A percentile compares a stretch with the other conserved stretches of the same genome.
Conservation (phyloP, 2,113 vertebrate species). For the Camelus dromedarius region DNA sequence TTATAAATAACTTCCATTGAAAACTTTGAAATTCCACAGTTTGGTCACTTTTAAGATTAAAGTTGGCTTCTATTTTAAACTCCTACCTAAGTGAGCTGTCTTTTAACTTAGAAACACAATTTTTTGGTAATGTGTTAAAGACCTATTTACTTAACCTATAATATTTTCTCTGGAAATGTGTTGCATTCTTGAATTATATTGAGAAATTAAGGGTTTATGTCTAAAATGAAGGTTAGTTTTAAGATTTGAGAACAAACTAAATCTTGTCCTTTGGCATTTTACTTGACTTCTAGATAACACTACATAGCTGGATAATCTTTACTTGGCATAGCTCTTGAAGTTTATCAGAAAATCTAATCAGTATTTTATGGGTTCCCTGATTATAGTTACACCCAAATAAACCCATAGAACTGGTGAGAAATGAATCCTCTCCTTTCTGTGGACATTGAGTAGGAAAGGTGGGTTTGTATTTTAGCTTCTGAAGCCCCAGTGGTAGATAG, state of each 20-base stretch:
- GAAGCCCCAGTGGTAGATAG: not conserved
- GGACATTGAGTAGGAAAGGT: not conserved
- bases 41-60: slow-evolving; percentile 27
- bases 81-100: not conserved
- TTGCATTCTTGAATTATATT: slow-evolving; percentile 40
- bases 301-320: not conserved
- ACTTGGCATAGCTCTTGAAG: not conserved
- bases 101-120: slow-evolving; percentile 42
- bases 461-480: not conserved
- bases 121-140: not conserved
- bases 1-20: slow-evolving; percentile 19
- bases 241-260: slow-evolving; percentile 4
- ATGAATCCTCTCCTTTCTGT: not conserved
- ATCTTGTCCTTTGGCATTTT: slow-evolving; percentile 4
- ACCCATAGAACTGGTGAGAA: not conserved
- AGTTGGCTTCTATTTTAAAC: not conserved
- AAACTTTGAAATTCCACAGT: not conserved
- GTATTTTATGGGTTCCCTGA: not conserved
- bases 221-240: slow-evolving; percentile 33
- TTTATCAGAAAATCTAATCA: not conserved
- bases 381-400: not conserved
- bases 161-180: not conserved
- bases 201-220: not conserved
- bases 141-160: not conserved
- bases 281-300: slow-evolving; percentile 15